These are phyloP conservation scores for Tragelaphus oryx DNA, from an alignment of 2,797 vertebrate genomes.

Conservation along the genomic window DNA sequence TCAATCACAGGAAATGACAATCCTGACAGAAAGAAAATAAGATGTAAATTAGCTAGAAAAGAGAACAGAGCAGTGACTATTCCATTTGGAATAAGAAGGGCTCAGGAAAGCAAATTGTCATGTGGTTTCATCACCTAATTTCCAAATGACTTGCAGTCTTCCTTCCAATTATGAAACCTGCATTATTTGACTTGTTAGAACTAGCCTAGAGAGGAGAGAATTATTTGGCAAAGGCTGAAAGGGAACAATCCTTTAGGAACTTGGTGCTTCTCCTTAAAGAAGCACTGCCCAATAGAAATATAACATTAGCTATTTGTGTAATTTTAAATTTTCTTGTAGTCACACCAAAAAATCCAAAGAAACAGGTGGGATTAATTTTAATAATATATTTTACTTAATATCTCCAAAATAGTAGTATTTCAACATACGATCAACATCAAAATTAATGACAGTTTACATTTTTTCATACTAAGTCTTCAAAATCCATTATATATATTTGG, in stretches of 20 bases:
- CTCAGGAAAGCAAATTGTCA: slow-evolving; percentile 55
- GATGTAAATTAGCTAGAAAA: slow-evolving; percentile 72
- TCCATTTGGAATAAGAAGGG: slow-evolving; percentile 46
- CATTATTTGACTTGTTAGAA: slow-evolving; percentile 62
- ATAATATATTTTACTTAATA: slow-evolving; percentile 9
- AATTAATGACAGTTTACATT: not conserved
- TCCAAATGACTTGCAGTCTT: slow-evolving; percentile 66
- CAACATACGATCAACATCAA: slow-evolving; percentile 19
- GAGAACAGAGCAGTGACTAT: slow-evolving; percentile 62
- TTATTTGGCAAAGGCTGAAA: slow-evolving; percentile 49
- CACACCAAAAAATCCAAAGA: not conserved
- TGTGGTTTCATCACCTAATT: slow-evolving; percentile 65
- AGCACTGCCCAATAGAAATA: slow-evolving; percentile 7
- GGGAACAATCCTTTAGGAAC: not conserved
- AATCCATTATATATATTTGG: not conserved
- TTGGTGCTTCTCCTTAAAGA: not conserved
- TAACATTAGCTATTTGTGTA: not conserved
- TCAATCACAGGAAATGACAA: slow-evolving; percentile 70
- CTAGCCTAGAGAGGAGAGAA: slow-evolving; percentile 41
- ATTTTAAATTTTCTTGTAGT: not conserved
- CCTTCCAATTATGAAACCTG: slow-evolving; percentile 63
- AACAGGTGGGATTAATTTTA: not conserved
- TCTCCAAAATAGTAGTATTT: slow-evolving; percentile 28
- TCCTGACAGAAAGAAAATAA: slow-evolving; percentile 77
- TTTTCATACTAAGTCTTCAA: slow-evolving; percentile 27